Evolutionary conservation across 2,888 invertebrate genomes (phyloP).

Genomic region (Prosapia bicincta): DNA sequence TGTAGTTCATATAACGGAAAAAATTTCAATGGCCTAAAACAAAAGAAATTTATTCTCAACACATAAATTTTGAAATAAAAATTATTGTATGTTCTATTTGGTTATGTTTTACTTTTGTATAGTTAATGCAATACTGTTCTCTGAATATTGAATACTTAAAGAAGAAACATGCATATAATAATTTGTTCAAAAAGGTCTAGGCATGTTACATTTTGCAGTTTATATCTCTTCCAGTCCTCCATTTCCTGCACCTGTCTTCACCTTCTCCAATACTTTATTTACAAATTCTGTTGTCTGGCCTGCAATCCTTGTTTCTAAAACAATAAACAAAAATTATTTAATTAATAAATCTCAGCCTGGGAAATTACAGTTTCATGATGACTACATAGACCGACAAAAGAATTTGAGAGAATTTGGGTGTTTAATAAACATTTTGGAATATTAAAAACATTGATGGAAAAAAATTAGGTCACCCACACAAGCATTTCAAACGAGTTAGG

Average conservation of each 20-base stretch:
- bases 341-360: too few relatives aligned
- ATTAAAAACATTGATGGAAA: too few relatives aligned
- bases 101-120: background rate
- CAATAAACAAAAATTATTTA: background rate
- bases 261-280: slow-evolving; percentile 84
- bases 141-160: background rate
- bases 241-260: slow-evolving; percentile 72
- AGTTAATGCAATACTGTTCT: background rate
- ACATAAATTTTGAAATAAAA: too few relatives aligned
- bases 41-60: too few relatives aligned
- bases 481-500: too few relatives aligned
- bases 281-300: slow-evolving; percentile 92
- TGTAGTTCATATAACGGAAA: too few relatives aligned
- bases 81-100: background rate
- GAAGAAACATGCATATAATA: background rate
- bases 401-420: too few relatives aligned
- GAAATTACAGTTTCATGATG: too few relatives aligned
- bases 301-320: slow-evolving; percentile 78
- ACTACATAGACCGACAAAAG: too few relatives aligned
- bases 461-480: too few relatives aligned
- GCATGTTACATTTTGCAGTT: background rate
- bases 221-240: slow-evolving; percentile 69
- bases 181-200: background rate
- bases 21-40: too few relatives aligned
- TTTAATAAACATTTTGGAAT: too few relatives aligned